Conservation (phyloP, 2,797 vertebrate genomes). For the Falco concolor region DNA sequence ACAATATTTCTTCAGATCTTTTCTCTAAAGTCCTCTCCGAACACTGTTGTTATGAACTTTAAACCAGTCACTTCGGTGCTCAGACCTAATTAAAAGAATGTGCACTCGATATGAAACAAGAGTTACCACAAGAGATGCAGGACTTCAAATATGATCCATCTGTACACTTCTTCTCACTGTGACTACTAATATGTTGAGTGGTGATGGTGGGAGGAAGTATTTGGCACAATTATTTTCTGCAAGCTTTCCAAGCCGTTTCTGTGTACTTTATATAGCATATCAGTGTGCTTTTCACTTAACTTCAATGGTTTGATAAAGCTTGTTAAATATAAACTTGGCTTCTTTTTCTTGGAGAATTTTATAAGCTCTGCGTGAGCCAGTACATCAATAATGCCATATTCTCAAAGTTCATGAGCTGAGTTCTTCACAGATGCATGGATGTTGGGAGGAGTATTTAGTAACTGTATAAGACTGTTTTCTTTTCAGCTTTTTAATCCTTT, state of each 20-base stretch:
- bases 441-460: not conserved
- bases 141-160: not conserved
- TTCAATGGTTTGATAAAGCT: slow-evolving; percentile 39
- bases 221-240: not conserved
- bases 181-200: not conserved
- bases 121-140: not conserved
- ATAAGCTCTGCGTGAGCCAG: not conserved
- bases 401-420: not conserved
- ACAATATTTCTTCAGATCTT: not conserved
- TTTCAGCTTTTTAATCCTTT: not conserved
- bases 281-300: slow-evolving; percentile 35
- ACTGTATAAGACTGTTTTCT: not conserved
- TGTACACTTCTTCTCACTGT: not conserved
- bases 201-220: not conserved
- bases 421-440: not conserved
- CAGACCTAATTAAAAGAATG: not conserved
- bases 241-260: slow-evolving; percentile 11
- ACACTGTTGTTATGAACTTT: not conserved
- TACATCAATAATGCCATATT: not conserved
- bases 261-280: not conserved
- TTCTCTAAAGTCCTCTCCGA: not conserved
- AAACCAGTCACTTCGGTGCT: not conserved
- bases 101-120: not conserved
- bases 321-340: slow-evolving; percentile 64
- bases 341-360: not conserved